Base-by-base conservation (phyloP, 2,797 vertebrate genomes). In the Danio albolineatus region DNA sequence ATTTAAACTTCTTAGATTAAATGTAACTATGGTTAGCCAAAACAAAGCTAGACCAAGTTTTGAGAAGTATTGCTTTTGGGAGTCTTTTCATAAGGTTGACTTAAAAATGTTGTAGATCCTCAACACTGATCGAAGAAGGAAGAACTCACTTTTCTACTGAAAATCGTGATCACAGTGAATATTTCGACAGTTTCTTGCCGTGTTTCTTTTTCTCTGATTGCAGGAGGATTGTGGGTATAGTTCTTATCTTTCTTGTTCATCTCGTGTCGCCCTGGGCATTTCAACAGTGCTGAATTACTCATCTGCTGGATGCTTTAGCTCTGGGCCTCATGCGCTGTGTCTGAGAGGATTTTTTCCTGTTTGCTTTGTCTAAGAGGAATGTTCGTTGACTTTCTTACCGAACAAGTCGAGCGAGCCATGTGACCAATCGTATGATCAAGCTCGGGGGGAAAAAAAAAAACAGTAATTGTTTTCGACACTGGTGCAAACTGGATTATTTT, bases 321-420 rank as follows among this genome's bases (percentile, higher is more conserved):
- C 77, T 9, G 6, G 53, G 71, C 59, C 59, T 62, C 44, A 66
- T 66, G 62, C 48, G 21, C 59, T 56, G 48, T 53, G 38, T 73
- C 70, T 64, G 49, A 64, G 38, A 56, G 59, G 48, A n/a, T 41
- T 51, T 79, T 71, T 53, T 13, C 7, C 39, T 73, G 49, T 73
- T 80, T 56, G 61, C 61, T 80, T 74, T 80, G 53, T 64, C 54
- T 60, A 16, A 51, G 17, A 70, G 76, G 76, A 78, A 78, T 78
- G 76, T 78, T 70, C 62, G 38, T 73, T 78, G 53, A 60, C 17
- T 75, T 79, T 79, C 65, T 60, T 28, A 65, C 59, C 49, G 1
- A 76, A 76, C 77, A 17, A 57, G 81, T 71, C 39, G 4, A 71
- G 36, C 65, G 2, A 38, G 81, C 36, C 61, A 7, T 56, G 77